Conservation (phyloP, 2,113 vertebrate species). For the Sander vitreus region DNA sequence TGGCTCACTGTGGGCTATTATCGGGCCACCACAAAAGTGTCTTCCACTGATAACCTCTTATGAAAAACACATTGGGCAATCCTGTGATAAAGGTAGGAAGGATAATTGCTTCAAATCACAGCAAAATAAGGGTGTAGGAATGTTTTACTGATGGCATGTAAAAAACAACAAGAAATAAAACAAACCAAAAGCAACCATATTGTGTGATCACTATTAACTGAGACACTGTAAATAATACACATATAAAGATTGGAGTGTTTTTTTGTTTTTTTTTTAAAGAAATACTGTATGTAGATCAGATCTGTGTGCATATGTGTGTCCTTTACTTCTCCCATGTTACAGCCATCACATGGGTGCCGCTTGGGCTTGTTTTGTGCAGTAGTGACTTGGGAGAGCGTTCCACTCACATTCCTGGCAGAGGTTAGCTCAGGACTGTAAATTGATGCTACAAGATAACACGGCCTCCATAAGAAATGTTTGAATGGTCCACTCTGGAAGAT, state of each 20-base stretch:
- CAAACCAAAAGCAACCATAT: neutral
- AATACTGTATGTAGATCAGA: neutral
- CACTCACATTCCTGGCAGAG: constrained; percentile 49
- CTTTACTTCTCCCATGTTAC: neutral
- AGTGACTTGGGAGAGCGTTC: constrained; percentile 40
- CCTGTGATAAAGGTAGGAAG: neutral
- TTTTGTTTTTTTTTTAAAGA: neutral
- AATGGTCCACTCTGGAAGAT: constrained; percentile 40
- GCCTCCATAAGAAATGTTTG: constrained; percentile 34
- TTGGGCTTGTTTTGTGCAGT: constrained; percentile 28
- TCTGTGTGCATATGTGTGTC: neutral
- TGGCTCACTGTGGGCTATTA: constrained; percentile 25
- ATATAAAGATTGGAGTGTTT: neutral
- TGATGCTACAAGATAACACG: constrained; percentile 39
- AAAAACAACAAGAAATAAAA: neutral
- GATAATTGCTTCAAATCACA: too few relatives aligned
- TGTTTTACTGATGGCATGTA: neutral
- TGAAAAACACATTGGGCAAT: neutral
- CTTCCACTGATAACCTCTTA: constrained; percentile 25
- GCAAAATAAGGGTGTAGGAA: neutral
- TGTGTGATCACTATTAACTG: neutral
- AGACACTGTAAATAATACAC: neutral
- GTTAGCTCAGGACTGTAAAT: constrained; percentile 55
- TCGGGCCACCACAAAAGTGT: constrained; percentile 14
- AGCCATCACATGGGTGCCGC: constrained; percentile 11